These are phyloP conservation scores for Acanthopleura granulata DNA, from an alignment of 2,888 invertebrate species.

Conservation along the genomic window DNA sequence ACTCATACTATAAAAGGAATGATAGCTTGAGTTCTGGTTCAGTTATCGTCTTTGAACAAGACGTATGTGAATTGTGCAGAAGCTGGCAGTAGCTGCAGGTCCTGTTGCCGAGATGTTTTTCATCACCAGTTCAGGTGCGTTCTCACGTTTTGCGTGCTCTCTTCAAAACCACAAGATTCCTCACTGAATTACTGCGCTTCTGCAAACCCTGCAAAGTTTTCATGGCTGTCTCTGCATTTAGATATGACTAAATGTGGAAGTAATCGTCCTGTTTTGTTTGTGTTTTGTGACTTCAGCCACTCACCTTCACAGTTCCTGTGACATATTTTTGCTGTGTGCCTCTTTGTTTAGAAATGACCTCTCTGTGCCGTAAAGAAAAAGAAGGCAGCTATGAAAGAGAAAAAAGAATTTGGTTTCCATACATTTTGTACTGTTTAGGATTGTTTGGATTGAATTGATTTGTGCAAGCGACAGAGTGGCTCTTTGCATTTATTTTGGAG, in stretches of 20 bases:
- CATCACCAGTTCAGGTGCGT: no score
- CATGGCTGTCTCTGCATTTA: not conserved
- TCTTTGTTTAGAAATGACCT: slow-evolving; percentile 1
- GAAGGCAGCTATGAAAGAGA: not conserved
- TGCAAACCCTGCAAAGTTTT: not conserved
- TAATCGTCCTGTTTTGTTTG: not conserved
- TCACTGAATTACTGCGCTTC: not conserved
- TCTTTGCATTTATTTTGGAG: slow-evolving; percentile 12
- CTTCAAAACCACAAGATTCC: slow-evolving; percentile 5
- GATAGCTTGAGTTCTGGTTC: no score
- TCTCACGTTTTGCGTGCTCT: not conserved
- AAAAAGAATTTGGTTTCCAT: not conserved
- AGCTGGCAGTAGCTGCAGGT: no score
- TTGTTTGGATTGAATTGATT: slow-evolving; percentile 1
- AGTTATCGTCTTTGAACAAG: no score
- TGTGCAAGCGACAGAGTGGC: not conserved
- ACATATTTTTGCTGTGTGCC: not conserved
- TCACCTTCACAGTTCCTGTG: not conserved
- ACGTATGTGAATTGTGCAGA: no score
- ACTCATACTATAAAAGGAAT: no score
- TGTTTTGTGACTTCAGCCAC: not conserved
- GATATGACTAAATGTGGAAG: not conserved
- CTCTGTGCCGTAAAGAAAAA: not conserved
- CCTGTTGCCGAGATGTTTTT: no score
- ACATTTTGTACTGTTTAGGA: not conserved